Base-by-base conservation (phyloP, 2,888 invertebrate species). In the Meghimatium bilineatum region DNA sequence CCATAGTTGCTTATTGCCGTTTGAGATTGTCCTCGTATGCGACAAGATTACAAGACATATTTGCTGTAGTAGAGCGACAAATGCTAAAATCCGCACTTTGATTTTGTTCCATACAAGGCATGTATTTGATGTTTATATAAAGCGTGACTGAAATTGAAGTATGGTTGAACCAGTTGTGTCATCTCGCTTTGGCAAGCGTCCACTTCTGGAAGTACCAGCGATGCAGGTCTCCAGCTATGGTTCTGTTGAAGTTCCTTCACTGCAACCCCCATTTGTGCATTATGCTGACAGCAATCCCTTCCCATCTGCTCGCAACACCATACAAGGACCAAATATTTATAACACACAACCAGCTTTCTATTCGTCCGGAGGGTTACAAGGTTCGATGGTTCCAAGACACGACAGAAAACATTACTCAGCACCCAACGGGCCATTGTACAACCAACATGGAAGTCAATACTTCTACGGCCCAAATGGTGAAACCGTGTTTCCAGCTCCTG, bases 81-180 rank as follows among this genome's bases (percentile, higher is more conserved):
- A 12, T 44, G 5, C 12, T 44, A 44, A 44, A 44, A 44, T 44
- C 5, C 12, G 12, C 12, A 44, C 12, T 44, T 44, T 44, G 44
- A 12, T 44, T 44, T 12, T 8, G 44, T 44, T 44, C 12, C 44
- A 44, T 8, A 8, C 5, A 44, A 5, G 12, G 12, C 44, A 5
- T 44, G 44, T 44, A 44, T 44, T 44, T 8, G 44, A 44, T n/a
- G 44, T 44, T 44, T 44, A 44, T 44, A 8, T 44, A 8, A 8
- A 5, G 44, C 5, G 44, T 44, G 44, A 10, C 32, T 52, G 52
- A 32, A 26, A 29, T 52, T 3, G 20, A 5, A 74, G 17, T n/a
- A 88, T 88, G 87, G 82, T 78, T 56, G 86, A 87, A 29, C 87
- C 85, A 23, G 88, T 88, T 38, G 87, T 88, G 6, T 85, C 85